phyloP scores from a whole-genome alignment of 2,888 invertebrate genomes.

The Pseudococcus longispinus region DNA sequence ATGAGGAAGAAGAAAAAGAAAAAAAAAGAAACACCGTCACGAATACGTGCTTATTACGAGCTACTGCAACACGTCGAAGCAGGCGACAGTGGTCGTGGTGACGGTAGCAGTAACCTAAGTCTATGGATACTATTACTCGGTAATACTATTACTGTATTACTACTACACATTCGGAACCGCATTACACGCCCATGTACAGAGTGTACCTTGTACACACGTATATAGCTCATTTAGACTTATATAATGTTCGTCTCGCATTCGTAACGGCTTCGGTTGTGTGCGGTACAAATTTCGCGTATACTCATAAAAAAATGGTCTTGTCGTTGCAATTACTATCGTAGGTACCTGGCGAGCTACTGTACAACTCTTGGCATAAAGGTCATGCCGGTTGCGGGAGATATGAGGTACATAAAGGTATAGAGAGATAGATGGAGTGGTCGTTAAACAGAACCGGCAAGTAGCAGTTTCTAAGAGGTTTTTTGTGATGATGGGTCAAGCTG shows the following conservation, averaged over 20 bases:
- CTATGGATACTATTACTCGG: background rate
- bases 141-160: background rate
- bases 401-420: background rate
- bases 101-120: background rate
- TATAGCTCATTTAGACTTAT: background rate
- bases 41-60: conserved; percentile 2
- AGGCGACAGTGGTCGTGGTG: background rate
- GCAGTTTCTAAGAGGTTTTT: background rate
- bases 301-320: conserved; percentile 5
- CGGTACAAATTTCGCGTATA: background rate
- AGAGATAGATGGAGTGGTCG: background rate
- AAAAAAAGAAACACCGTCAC: background rate
- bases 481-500: background rate
- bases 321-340: background rate
- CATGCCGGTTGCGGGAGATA: background rate
- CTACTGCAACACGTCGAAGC: background rate
- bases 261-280: conserved; percentile 10
- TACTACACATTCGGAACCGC: background rate
- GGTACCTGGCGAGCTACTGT: background rate
- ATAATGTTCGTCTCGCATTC: conserved; percentile 13
- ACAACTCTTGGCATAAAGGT: background rate
- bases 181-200: background rate
- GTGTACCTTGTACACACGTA: background rate
- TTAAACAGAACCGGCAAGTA: background rate
- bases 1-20: background rate